Evolutionary conservation across 64 coral and sea anemone genomes (phyloP).

Genomic region (Trachythela sp.): DNA sequence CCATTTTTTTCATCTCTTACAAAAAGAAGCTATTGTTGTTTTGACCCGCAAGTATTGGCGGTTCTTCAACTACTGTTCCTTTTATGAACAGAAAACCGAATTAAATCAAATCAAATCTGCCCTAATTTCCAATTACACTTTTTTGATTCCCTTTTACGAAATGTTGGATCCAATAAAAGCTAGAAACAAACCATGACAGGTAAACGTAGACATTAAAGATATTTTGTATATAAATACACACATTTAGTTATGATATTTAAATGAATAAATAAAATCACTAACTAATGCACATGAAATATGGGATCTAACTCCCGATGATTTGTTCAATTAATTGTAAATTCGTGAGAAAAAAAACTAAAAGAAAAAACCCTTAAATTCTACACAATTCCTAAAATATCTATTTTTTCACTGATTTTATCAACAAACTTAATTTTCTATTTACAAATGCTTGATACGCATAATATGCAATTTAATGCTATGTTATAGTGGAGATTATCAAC

Average conservation of each 20-base stretch:
- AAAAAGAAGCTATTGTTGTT: too few species aligned
- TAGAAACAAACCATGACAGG: too few species aligned
- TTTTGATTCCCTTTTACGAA: too few species aligned
- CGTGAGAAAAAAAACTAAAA: neutral
- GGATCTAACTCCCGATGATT: neutral
- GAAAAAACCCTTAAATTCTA: neutral
- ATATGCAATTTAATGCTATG: neutral
- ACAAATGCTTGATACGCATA: neutral
- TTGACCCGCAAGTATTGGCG: too few species aligned
- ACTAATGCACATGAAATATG: neutral
- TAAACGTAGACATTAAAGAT: too few species aligned
- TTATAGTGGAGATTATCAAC: neutral
- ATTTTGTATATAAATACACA: too few species aligned
- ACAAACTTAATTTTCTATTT: neutral
- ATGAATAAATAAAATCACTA: neutral
- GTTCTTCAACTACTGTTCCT: too few species aligned
- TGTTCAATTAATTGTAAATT: neutral
- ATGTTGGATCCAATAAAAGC: too few species aligned
- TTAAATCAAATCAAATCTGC: too few species aligned
- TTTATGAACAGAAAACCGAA: too few species aligned
- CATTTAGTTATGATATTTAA: neutral
- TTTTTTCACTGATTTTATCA: constrained; percentile 5
- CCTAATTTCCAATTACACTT: too few species aligned
- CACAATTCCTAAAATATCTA: constrained; percentile 5
- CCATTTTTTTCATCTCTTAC: too few species aligned